Evolutionary conservation across 92 coral and sea anemone genomes (phyloP).

Genomic region (Phenganax marumi): DNA sequence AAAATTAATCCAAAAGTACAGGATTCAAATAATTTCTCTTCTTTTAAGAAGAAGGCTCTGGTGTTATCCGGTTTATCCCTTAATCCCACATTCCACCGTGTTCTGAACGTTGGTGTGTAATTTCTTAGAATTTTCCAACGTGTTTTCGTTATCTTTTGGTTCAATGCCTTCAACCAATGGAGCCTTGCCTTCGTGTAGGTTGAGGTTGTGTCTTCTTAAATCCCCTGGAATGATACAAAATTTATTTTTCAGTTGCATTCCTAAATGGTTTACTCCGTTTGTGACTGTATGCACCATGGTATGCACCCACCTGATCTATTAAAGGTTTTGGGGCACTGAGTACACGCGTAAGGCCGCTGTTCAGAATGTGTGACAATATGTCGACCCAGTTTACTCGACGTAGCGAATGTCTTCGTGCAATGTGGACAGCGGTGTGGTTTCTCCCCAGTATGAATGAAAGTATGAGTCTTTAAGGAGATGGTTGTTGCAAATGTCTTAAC

Average conservation of each 20-base stretch:
- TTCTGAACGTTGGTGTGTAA: background rate
- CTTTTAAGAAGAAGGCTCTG: no score
- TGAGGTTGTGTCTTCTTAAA: constrained; percentile 83
- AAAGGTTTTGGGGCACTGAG: constrained; percentile 90
- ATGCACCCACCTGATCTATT: constrained; percentile 95
- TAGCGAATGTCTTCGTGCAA: constrained; percentile 97
- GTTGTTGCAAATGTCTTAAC: constrained; percentile 97
- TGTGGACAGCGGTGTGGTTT: constrained; percentile 99
- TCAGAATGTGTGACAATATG: constrained; percentile 99
- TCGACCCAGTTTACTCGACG: constrained; percentile 95
- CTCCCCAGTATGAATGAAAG: constrained; percentile 97
- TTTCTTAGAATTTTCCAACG: background rate
- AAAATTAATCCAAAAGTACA: no score
- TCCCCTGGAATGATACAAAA: constrained; percentile 62
- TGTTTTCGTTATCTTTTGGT: background rate
- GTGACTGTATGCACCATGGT: no score
- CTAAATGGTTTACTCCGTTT: no score
- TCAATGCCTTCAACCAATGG: constrained; percentile 9
- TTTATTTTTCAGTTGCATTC: background rate
- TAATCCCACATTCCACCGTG: no score
- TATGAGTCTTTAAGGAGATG: constrained; percentile 95
- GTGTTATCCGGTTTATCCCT: no score
- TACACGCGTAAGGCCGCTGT: constrained; percentile 89
- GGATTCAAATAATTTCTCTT: no score
- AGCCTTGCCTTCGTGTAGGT: constrained; percentile 73